Conservation (phyloP, 2,113 vertebrate genomes). For the Eptesicus fuscus region DNA sequence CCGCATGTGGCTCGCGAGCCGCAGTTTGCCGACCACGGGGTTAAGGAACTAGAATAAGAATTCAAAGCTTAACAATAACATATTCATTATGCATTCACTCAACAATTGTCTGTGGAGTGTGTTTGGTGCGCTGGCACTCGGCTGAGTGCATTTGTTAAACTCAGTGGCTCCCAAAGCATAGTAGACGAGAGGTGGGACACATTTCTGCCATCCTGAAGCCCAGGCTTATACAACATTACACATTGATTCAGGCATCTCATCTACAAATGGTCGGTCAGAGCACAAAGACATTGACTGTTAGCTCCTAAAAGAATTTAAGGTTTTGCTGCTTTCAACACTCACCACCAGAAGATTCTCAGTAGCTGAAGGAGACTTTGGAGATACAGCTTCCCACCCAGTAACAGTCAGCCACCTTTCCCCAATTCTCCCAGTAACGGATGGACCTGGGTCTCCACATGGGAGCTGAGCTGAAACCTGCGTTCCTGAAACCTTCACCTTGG, state of each 20-base stretch:
- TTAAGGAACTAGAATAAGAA: not conserved
- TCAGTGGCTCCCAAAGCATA: not conserved
- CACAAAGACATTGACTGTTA: not conserved
- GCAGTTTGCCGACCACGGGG: too few species aligned
- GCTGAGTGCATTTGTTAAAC: not conserved
- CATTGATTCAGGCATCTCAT: not conserved
- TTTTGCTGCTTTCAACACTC: not conserved
- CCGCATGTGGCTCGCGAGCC: too few species aligned
- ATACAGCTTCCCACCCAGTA: not conserved
- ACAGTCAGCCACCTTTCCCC: not conserved
- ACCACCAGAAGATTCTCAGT: not conserved
- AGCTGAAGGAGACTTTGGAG: not conserved
- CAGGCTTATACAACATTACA: not conserved
- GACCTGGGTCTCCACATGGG: not conserved
- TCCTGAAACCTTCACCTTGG: not conserved
- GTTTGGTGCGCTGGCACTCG: not conserved
- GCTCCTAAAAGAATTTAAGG: not conserved
- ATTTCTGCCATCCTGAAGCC: not conserved
- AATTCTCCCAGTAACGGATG: not conserved
- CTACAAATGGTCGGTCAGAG: not conserved
- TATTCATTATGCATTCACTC: not conserved
- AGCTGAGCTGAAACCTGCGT: not conserved
- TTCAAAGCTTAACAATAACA: not conserved
- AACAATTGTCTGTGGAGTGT: not conserved
- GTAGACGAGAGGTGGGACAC: not conserved